These are phyloP conservation scores for Ichneumoninae sp. DNA, from an alignment of 2,888 invertebrate genomes.

Conservation along the genomic window DNA sequence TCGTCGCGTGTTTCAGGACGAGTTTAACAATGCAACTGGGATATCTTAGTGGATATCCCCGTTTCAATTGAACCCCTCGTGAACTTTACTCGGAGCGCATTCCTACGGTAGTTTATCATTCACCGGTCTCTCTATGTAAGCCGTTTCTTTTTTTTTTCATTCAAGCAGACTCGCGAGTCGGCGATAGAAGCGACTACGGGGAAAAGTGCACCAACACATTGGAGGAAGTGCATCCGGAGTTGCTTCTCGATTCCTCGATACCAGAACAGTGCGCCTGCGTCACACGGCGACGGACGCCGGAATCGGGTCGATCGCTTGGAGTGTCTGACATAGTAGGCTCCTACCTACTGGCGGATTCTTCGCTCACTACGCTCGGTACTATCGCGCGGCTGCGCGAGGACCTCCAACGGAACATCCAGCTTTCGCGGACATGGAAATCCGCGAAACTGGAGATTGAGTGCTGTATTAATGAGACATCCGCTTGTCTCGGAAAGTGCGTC, in stretches of 20 bases:
- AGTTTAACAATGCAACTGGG: conserved; percentile 47
- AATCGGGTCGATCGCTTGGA: conserved; percentile 71
- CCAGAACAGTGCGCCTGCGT: conserved; percentile 1
- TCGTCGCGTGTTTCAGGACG: conserved; percentile 56
- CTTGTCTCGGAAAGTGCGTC: conserved; percentile 35
- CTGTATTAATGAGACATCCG: conserved; percentile 34
- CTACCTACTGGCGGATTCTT: conserved; percentile 42
- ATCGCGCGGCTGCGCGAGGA: neutral
- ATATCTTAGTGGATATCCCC: conserved; percentile 15
- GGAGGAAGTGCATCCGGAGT: conserved; percentile 67
- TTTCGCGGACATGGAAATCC: conserved; percentile 59
- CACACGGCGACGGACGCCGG: conserved; percentile 35
- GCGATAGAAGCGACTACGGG: neutral
- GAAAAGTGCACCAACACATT: conserved; percentile 40
- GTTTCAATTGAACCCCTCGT: conserved; percentile 11
- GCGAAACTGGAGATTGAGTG: conserved; percentile 8
- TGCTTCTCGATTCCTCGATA: conserved; percentile 37
- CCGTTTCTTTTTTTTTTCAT: neutral
- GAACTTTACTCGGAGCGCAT: conserved; percentile 52
- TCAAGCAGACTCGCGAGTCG: neutral
- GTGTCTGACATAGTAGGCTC: conserved; percentile 58
- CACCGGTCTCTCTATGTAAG: conserved; percentile 10
- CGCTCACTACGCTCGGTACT: neutral
- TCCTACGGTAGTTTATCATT: conserved; percentile 42
- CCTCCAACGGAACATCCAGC: conserved; percentile 60